Conservation (phyloP, 2,113 vertebrate species). For the Grallaria varia region DNA sequence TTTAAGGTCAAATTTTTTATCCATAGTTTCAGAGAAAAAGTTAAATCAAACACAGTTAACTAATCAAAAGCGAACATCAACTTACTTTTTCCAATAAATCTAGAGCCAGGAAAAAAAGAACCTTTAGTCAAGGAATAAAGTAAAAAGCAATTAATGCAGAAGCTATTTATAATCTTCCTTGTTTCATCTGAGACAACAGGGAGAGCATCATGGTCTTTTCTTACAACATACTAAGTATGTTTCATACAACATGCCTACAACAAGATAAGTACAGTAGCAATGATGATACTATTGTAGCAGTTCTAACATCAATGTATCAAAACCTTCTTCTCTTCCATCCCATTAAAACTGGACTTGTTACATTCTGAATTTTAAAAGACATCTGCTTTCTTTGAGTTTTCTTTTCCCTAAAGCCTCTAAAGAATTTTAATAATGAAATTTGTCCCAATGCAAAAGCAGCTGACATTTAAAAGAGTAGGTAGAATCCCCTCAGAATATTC, state of each 20-base stretch:
- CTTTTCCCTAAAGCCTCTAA: neutral
- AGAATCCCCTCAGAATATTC: neutral
- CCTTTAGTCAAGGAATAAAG: slow-evolving; percentile 78
- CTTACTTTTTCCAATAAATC: slow-evolving; percentile 92
- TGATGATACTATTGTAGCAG: neutral
- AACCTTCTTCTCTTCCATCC: neutral
- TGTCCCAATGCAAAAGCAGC: neutral
- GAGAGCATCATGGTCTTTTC: neutral
- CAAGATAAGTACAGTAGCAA: neutral
- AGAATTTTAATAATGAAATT: neutral
- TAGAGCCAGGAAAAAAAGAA: slow-evolving; percentile 66
- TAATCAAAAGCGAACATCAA: neutral
- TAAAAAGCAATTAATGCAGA: neutral
- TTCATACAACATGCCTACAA: neutral
- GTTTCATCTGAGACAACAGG: neutral
- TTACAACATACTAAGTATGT: neutral
- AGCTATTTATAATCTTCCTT: neutral
- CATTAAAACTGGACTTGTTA: neutral
- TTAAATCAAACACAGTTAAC: neutral
- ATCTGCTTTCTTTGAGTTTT: neutral
- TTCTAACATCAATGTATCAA: neutral
- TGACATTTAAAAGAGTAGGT: neutral
- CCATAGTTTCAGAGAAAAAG: neutral
- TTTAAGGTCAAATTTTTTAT: neutral
- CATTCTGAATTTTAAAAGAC: neutral